phyloP scores from a whole-genome alignment of 2,888 invertebrate genomes.

The Oscheius sp. region DNA sequence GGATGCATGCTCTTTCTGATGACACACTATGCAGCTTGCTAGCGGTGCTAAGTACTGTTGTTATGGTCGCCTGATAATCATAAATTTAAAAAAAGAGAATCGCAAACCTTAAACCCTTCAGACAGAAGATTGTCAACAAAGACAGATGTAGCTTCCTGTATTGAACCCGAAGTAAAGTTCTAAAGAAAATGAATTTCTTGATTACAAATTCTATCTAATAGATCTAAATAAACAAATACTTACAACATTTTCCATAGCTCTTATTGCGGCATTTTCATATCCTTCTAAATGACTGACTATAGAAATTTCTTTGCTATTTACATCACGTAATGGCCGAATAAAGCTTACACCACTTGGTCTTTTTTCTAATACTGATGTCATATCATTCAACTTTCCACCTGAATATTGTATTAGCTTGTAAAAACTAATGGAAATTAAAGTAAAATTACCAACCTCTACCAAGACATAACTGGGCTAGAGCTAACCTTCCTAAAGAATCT shows the following conservation, averaged over 20 bases:
- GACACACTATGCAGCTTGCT: conserved; percentile 42
- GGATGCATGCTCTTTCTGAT: conserved; percentile 2
- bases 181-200: background rate
- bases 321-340: conserved; percentile 54
- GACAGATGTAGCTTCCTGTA: conserved; percentile 44
- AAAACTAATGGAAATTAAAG: background rate
- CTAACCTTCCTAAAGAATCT: conserved; percentile 46
- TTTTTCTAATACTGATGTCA: conserved; percentile 49
- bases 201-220: too few species aligned
- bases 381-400: conserved; percentile 35
- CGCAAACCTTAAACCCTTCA: conserved; percentile 44
- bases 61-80: conserved; percentile 46
- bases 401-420: conserved; percentile 15
- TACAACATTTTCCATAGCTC: background rate
- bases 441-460: conserved; percentile 48
- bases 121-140: conserved; percentile 45
- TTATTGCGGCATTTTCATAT: conserved; percentile 34
- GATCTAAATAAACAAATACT: background rate
- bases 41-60: conserved; percentile 53
- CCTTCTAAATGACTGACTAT: conserved; percentile 43
- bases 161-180: conserved; percentile 23
- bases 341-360: conserved; percentile 32
- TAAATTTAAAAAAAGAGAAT: background rate
- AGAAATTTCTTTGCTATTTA: conserved; percentile 48
- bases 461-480: conserved; percentile 52